A percentile compares a stretch with the other conserved stretches of the same genome.
These are phyloP conservation scores for Tragelaphus imberbis DNA, from an alignment of 2,113 vertebrate species.

Conservation along the genomic window DNA sequence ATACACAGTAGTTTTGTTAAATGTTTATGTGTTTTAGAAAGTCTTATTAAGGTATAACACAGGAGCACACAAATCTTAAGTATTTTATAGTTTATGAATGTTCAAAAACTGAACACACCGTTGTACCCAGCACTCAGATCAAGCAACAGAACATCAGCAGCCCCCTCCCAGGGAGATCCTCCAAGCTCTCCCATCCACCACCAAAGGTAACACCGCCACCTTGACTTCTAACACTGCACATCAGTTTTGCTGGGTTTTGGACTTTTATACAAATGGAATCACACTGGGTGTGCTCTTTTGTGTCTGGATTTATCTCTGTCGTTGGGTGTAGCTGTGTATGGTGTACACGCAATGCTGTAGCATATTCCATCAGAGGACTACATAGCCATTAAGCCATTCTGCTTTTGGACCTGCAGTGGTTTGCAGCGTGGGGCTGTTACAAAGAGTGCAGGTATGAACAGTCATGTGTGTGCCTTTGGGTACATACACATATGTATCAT, in stretches of 20 bases:
- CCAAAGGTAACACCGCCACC: not conserved
- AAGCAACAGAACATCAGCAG: not conserved
- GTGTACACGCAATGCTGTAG: not conserved
- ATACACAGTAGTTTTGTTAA: not conserved
- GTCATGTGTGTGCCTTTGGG: not conserved
- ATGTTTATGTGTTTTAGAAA: not conserved
- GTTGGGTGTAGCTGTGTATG: not conserved
- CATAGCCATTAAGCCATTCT: not conserved
- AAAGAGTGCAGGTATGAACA: not conserved
- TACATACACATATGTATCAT: accelerated
- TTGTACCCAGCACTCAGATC: not conserved
- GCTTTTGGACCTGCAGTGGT: not conserved
- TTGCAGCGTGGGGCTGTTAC: not conserved
- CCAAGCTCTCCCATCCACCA: not conserved
- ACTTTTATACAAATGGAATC: not conserved
- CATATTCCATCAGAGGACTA: not conserved
- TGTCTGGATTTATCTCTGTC: not conserved
- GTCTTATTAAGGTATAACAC: not conserved
- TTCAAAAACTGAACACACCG: not conserved
- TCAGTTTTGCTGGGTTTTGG: not conserved
- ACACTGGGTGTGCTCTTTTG: not conserved
- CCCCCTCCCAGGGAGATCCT: not conserved
- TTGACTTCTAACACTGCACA: not conserved
- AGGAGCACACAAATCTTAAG: not conserved
- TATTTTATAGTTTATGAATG: not conserved